A percentile compares a stretch with the other conserved stretches of the same genome.
These are phyloP conservation scores for Euura lappo DNA, from an alignment of 1,140 invertebrate species.

Conservation along the genomic window DNA sequence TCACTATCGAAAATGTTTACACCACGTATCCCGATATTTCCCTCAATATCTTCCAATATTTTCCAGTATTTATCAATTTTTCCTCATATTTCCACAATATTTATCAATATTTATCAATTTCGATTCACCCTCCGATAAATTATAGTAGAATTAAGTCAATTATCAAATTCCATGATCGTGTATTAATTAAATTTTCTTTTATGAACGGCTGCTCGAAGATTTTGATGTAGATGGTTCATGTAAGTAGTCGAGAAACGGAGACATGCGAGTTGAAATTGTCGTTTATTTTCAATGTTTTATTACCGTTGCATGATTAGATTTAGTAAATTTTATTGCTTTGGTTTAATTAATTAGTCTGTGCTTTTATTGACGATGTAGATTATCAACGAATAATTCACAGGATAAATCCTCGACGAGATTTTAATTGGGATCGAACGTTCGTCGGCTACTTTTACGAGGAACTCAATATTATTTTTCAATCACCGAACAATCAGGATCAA, in stretches of 20 bases:
- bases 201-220: slow-evolving; percentile 58
- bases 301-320: slow-evolving; percentile 12
- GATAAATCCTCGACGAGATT: too few relatives aligned
- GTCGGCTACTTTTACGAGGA: too few relatives aligned
- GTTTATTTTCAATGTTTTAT: slow-evolving; percentile 17
- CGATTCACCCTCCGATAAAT: too few relatives aligned
- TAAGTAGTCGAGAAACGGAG: slow-evolving; percentile 56
- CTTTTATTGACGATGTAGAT: too few relatives aligned
- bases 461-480: too few relatives aligned
- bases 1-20: slow-evolving; percentile 5
- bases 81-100: slow-evolving; percentile 1
- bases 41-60: neutral
- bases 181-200: slow-evolving; percentile 58
- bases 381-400: too few relatives aligned
- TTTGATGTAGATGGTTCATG: slow-evolving; percentile 63
- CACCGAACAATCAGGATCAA: too few relatives aligned
- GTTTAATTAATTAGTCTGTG: too few relatives aligned
- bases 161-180: neutral
- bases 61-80: neutral
- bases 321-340: slow-evolving; percentile 9
- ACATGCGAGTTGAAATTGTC: slow-evolving; percentile 37
- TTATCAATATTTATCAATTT: too few relatives aligned
- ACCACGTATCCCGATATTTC: neutral
- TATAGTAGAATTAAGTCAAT: too few relatives aligned
- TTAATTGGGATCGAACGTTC: too few relatives aligned